Evolutionary conservation across 1,140 invertebrate genomes (phyloP).

Genomic region (Eupristina koningsbergeri): DNA sequence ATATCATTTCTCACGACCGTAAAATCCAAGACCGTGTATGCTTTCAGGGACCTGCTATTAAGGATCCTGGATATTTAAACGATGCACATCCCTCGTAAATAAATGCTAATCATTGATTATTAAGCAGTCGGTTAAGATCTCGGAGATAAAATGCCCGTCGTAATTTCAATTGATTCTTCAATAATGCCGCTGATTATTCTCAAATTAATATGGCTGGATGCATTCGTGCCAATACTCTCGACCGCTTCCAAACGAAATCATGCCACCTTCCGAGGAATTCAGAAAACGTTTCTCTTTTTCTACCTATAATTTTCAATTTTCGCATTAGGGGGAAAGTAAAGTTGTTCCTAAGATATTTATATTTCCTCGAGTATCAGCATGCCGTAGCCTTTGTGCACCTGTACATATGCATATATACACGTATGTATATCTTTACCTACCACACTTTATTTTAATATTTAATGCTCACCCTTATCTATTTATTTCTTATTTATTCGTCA

Average conservation of each 20-base stretch:
- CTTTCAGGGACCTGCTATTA: conserved; percentile 1
- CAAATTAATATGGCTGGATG: neutral
- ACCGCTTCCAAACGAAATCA: neutral
- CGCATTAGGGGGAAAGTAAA: neutral
- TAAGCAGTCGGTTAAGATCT: neutral
- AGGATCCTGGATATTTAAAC: neutral
- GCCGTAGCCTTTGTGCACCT: neutral
- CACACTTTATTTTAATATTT: neutral
- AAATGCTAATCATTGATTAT: neutral
- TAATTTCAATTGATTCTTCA: neutral
- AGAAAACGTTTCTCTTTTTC: neutral
- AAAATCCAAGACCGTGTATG: too few relatives aligned
- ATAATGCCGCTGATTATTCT: neutral
- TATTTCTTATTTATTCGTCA: neutral
- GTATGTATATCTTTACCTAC: conserved; percentile 4
- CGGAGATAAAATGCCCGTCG: neutral
- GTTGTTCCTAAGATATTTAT: neutral
- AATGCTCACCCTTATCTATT: neutral
- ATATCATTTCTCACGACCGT: conserved; percentile 18
- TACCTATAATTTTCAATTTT: neutral
- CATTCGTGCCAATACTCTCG: neutral
- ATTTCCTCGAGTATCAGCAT: conserved; percentile 8
- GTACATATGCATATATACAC: too few relatives aligned
- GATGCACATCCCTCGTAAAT: neutral
- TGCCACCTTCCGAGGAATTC: conserved; percentile 9